Percentiles rank a stretch among this genome's conserved stretches.
Evolutionary conservation across 2,113 vertebrate genomes (phyloP).

Genomic region (Pangasianodon hypophthalmus): DNA sequence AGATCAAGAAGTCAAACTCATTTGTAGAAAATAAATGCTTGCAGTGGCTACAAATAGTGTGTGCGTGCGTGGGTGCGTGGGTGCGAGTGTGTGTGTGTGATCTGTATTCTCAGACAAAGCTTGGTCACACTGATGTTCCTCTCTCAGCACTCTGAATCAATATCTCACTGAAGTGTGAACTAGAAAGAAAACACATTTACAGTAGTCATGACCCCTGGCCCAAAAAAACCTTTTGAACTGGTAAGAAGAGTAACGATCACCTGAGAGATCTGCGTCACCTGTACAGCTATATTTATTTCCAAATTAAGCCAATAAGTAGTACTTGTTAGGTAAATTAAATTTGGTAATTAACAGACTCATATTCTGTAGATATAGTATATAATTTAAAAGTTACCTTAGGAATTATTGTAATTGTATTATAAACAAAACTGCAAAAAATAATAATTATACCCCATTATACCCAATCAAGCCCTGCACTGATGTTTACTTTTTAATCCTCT

Average conservation of each 20-base stretch:
- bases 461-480: not conserved
- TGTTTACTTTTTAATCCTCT: not conserved
- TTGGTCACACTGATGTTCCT: slow-evolving; percentile 63
- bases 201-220: slow-evolving; percentile 46
- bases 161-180: slow-evolving; percentile 60
- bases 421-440: not conserved
- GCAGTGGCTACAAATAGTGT: slow-evolving; percentile 5
- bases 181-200: slow-evolving; percentile 48
- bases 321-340: not conserved
- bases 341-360: not conserved
- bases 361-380: not conserved
- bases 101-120: slow-evolving; percentile 58
- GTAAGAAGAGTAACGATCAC: slow-evolving; percentile 65
- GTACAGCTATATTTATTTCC: not conserved
- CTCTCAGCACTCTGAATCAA: slow-evolving; percentile 59
- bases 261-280: slow-evolving; percentile 59
- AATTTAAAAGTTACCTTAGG: not conserved
- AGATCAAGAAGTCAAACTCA: slow-evolving; percentile 9
- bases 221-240: slow-evolving; percentile 50
- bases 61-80: not conserved
- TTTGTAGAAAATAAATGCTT: slow-evolving; percentile 3
- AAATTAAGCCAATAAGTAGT: not conserved
- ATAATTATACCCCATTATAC: not conserved
- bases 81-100: not conserved
- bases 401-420: not conserved